Conservation (phyloP, 2,113 vertebrate genomes). For the Perccottus glenii region DNA sequence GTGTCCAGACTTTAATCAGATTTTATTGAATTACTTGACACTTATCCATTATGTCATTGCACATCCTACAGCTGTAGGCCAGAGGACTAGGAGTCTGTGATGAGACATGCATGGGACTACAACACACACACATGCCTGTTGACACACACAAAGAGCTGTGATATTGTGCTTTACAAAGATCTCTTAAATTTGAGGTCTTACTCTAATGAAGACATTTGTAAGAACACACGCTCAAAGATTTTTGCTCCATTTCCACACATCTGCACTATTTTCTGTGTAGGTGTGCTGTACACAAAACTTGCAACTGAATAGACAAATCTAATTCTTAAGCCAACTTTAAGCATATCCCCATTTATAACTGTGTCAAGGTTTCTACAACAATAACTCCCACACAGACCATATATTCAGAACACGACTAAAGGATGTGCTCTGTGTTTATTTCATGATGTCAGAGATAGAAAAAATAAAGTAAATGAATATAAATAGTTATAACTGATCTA, state of each 20-base stretch:
- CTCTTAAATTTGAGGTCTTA: slow-evolving; percentile 42
- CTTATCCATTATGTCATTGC: slow-evolving; percentile 48
- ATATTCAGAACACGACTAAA: slow-evolving; percentile 24
- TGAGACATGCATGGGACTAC: slow-evolving; percentile 69
- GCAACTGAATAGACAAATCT: no score
- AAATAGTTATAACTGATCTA: slow-evolving; percentile 18
- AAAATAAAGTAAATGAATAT: not conserved
- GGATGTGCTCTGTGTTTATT: slow-evolving; percentile 28
- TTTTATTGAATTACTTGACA: slow-evolving; percentile 74
- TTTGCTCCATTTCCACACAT: no score
- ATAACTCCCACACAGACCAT: not conserved
- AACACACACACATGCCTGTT: slow-evolving; percentile 19
- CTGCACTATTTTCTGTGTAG: not conserved
- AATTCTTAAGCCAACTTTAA: no score
- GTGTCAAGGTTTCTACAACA: no score
- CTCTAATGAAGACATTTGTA: slow-evolving; percentile 16
- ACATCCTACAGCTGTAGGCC: slow-evolving; percentile 50
- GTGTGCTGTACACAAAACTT: not conserved
- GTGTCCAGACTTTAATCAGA: slow-evolving; percentile 7
- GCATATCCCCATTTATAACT: no score
- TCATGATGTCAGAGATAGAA: not conserved
- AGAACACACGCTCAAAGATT: no score
- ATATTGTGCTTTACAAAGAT: slow-evolving; percentile 73
- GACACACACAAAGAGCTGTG: slow-evolving; percentile 28
- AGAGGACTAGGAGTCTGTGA: slow-evolving; percentile 41